A percentile compares a stretch with the other conserved stretches of the same genome.
phyloP scores from a whole-genome alignment of 1,140 invertebrate species.

The Agrypnia vestita region DNA sequence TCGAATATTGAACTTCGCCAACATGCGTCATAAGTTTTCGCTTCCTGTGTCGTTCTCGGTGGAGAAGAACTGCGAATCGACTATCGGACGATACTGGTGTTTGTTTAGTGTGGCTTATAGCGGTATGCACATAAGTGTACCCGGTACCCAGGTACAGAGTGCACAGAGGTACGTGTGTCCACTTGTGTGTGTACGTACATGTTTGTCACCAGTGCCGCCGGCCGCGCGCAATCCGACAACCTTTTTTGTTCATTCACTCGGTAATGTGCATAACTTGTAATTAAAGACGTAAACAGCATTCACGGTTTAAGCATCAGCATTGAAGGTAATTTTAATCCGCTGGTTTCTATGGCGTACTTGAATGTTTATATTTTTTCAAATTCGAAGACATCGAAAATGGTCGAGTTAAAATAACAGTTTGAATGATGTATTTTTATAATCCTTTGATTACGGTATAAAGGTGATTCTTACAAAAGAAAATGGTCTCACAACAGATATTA shows the following conservation, averaged over 20 bases:
- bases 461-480: too few relatives aligned
- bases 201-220: conserved; percentile 31
- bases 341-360: too few relatives aligned
- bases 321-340: too few relatives aligned
- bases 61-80: neutral
- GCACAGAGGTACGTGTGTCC: conserved; percentile 4
- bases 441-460: too few relatives aligned
- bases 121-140: conserved; percentile 6
- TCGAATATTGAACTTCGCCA: conserved; percentile 22
- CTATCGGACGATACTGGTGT: neutral
- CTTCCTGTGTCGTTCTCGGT: neutral
- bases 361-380: too few relatives aligned
- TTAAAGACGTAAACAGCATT: too few relatives aligned
- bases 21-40: neutral
- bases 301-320: too few relatives aligned
- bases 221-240: neutral
- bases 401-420: too few relatives aligned
- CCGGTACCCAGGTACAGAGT: conserved; percentile 31
- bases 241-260: neutral
- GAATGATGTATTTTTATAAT: too few relatives aligned
- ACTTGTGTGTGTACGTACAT: neutral
- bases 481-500: too few relatives aligned
- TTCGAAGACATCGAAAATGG: too few relatives aligned
- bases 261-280: neutral
- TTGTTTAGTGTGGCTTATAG: conserved; percentile 7